Base-by-base conservation (phyloP, 2,113 vertebrate species). In the Erpornis zantholeuca region DNA sequence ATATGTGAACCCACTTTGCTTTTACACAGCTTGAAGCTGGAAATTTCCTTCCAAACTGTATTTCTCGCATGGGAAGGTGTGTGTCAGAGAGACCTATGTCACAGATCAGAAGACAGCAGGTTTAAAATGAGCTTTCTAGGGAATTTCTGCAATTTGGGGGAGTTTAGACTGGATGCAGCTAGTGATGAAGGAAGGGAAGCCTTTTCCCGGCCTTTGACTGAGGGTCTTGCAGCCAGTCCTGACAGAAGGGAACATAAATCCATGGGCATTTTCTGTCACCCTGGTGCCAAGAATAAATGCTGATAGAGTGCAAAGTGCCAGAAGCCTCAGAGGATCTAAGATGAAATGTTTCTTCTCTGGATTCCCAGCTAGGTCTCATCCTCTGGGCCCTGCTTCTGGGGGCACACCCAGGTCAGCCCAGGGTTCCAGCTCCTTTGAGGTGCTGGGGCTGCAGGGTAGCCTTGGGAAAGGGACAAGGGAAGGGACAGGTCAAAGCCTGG, bases 261-360 rank as follows among this genome's bases (percentile, higher is more conserved):
- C 61, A 56, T 7, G 9, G n/a, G 44, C 64, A 93, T 83, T 54
- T 69, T 73, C 76, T 11, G 3, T 49, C 64, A 63, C 38, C 17
- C 60, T 3, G 3, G 11, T 64, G 80, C 24, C 1, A 10, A 47
- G 72, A 77, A 86, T 23, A 90, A 92, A 81, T 10, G n/a, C 23
- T 2, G 6, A 35, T 28, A 45, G 88, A 90, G 83, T 88, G 82
- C 60, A 40, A 96, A 93, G 86, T 95, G 91, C 94, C 94, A 60
- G 15, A 56, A 60, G 52, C 80, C 92, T 84, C 7, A 0, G 49
- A 82, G 82, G 64, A 71, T 47, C 86, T 66, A 38, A 84, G 44
- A 66, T 25, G 42, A 54, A 65, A 28, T 8, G 14, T 36, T 90
- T 60, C 38, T 52, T 63, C 47, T 44, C 60, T 64, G 63, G 38